Evolutionary conservation across 2,888 invertebrate genomes (phyloP).

Genomic region (Theretra japonica): DNA sequence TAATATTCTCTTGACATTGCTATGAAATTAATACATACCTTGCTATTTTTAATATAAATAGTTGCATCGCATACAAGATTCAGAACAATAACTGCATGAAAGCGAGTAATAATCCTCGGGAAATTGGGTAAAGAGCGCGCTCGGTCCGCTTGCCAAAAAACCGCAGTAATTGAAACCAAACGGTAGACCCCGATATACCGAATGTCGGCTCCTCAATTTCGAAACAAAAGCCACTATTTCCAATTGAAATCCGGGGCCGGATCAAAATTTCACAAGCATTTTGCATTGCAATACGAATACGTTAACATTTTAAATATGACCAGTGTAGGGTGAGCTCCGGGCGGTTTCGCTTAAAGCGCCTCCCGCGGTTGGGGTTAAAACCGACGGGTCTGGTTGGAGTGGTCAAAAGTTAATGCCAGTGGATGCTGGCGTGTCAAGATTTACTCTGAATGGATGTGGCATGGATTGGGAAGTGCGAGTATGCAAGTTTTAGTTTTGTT

Average conservation of each 20-base stretch:
- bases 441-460: constrained; percentile 25
- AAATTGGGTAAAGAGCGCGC: constrained; percentile 9
- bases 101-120: background rate
- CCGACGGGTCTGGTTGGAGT: constrained; percentile 46
- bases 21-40: too few species aligned
- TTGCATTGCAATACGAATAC: constrained; percentile 57
- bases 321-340: constrained; percentile 46
- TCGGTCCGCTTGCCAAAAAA: constrained; percentile 33
- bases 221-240: constrained; percentile 36
- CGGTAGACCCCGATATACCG: constrained; percentile 22
- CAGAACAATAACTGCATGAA: background rate
- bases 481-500: background rate
- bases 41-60: too few species aligned
- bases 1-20: too few species aligned
- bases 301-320: constrained; percentile 64
- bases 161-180: constrained; percentile 23
- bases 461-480: background rate
- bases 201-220: constrained; percentile 31
- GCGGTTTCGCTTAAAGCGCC: constrained; percentile 31
- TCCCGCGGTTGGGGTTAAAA: constrained; percentile 31
- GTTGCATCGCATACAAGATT: background rate
- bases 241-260: constrained; percentile 41
- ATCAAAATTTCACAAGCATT: constrained; percentile 62
- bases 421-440: constrained; percentile 39
- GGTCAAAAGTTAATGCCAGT: constrained; percentile 56